phyloP scores from a whole-genome alignment of 2,888 invertebrate genomes.

The Odontocerum albicorne region DNA sequence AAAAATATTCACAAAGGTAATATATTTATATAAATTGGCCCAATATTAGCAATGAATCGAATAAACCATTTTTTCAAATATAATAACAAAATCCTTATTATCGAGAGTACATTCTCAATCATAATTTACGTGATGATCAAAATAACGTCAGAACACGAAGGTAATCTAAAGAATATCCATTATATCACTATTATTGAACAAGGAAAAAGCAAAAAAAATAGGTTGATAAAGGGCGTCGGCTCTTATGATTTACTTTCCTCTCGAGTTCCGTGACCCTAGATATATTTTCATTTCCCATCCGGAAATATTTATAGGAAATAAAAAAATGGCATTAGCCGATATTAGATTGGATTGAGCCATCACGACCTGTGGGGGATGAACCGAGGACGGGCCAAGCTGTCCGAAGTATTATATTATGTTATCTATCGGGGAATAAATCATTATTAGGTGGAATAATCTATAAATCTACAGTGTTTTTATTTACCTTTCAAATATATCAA shows the following conservation, averaged over 20 bases:
- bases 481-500: no score
- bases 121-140: conserved; percentile 4
- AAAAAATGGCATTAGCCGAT: conserved; percentile 33
- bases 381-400: neutral
- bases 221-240: conserved; percentile 15
- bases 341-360: conserved; percentile 36
- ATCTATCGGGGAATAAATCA: neutral
- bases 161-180: conserved; percentile 6
- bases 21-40: no score
- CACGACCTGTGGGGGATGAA: conserved; percentile 22
- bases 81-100: conserved; percentile 7
- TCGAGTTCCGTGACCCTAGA: conserved; percentile 27
- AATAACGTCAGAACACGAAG: conserved; percentile 12
- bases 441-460: no score
- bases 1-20: no score
- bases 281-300: conserved; percentile 31
- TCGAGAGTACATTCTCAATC: neutral
- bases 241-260: conserved; percentile 21
- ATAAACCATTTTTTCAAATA: no score
- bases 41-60: no score
- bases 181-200: conserved; percentile 12
- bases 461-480: no score
- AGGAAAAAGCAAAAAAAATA: neutral
- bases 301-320: conserved; percentile 32
- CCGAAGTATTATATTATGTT: neutral